Conservation (phyloP, 2,113 vertebrate species). For the Perca fluviatilis region DNA sequence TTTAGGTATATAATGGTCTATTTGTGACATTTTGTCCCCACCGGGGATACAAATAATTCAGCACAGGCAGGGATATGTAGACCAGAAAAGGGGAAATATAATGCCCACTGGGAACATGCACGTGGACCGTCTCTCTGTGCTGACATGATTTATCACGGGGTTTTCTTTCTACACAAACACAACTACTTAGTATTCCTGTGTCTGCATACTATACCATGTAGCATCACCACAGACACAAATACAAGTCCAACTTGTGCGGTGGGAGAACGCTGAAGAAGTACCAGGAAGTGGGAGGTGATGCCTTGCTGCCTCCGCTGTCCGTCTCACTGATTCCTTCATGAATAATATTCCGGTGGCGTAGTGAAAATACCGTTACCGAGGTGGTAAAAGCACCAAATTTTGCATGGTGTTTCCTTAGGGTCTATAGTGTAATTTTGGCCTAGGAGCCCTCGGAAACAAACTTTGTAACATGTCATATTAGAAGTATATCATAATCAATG, state of each 20-base stretch:
- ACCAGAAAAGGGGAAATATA: background rate
- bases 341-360: background rate
- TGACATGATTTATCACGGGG: background rate
- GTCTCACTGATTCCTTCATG: conserved; percentile 27
- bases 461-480: no score
- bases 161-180: background rate
- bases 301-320: background rate
- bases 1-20: no score
- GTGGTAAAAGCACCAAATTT: no score
- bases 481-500: no score
- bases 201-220: conserved; percentile 2
- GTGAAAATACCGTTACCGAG: no score
- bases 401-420: no score
- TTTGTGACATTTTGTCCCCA: no score
- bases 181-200: conserved; percentile 35
- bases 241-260: conserved; percentile 1
- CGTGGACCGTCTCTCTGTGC: background rate
- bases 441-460: no score
- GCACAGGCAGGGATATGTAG: no score
- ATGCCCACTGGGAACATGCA: background rate
- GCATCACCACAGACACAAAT: background rate
- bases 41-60: no score
- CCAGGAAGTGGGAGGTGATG: conserved; percentile 13
- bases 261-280: conserved; percentile 18
- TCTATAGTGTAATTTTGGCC: no score